These are phyloP conservation scores for Drosophila orena DNA, from an alignment of 1,140 invertebrate species.

Conservation along the genomic window DNA sequence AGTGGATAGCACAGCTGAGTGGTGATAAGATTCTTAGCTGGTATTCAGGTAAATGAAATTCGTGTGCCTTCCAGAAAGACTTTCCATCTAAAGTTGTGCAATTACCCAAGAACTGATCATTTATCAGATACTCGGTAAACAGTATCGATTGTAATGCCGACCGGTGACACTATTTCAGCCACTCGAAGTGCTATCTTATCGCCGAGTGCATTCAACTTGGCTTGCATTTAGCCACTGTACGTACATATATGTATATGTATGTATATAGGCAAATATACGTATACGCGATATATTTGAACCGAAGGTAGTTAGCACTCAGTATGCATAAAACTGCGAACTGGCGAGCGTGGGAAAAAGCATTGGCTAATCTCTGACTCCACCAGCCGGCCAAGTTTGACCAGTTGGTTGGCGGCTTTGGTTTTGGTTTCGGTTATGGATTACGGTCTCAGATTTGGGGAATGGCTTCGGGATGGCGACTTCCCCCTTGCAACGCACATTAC, in stretches of 20 bases:
- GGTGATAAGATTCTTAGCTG: not conserved
- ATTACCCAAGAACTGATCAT: not conserved
- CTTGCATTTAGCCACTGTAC: constrained; percentile 1
- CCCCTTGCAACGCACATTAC: constrained; percentile 61
- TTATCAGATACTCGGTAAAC: not conserved
- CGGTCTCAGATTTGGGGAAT: not conserved
- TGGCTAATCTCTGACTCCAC: constrained; percentile 40
- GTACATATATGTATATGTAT: not conserved
- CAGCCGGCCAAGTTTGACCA: constrained; percentile 26
- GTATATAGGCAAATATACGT: not conserved
- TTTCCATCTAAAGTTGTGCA: not conserved
- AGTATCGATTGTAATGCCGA: constrained; percentile 11
- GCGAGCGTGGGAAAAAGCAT: constrained; percentile 72
- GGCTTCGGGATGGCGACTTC: constrained; percentile 14
- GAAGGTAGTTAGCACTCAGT: constrained; percentile 63
- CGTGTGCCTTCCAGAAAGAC: too few relatives aligned
- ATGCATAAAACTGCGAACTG: constrained; percentile 63
- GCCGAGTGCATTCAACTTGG: constrained; percentile 17
- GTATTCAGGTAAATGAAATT: not conserved
- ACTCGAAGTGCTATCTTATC: constrained; percentile 16
- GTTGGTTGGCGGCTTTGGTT: constrained; percentile 3
- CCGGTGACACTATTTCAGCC: constrained; percentile 7
- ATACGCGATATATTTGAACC: constrained; percentile 38
- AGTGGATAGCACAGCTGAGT: not conserved
- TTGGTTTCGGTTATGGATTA: not conserved